These are phyloP conservation scores for Drosophila sordidula DNA, from an alignment of 2,888 invertebrate genomes.

Conservation along the genomic window DNA sequence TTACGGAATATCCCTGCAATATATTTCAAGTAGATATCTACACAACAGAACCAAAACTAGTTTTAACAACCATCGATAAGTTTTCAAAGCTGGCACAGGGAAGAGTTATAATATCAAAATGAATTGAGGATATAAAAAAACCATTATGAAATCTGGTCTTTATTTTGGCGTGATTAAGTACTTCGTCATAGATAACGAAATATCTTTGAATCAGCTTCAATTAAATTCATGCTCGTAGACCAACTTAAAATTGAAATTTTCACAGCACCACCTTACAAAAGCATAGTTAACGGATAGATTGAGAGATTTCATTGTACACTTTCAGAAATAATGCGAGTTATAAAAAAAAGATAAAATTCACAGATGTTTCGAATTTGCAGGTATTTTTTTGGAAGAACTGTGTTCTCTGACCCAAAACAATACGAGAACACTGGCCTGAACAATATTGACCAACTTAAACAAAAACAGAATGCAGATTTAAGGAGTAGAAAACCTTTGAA, in stretches of 20 bases:
- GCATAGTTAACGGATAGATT: conserved; percentile 1
- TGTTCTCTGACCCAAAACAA: conserved; percentile 1
- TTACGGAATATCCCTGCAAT: too few relatives aligned
- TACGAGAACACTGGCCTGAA: not conserved
- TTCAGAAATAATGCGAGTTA: not conserved
- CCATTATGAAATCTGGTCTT: not conserved
- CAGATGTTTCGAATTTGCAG: not conserved
- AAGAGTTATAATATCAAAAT: conserved; percentile 1
- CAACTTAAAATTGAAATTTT: conserved; percentile 1
- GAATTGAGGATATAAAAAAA: not conserved
- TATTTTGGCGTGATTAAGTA: not conserved
- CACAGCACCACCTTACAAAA: not conserved
- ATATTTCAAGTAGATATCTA: too few relatives aligned
- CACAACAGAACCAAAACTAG: too few relatives aligned
- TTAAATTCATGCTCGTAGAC: not conserved
- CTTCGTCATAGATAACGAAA: not conserved
- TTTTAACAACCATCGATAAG: not conserved
- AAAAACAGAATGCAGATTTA: not conserved
- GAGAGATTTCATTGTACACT: conserved; percentile 3
- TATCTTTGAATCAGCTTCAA: not conserved
- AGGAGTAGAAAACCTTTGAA: not conserved
- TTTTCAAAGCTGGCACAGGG: not conserved
- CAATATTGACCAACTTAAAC: not conserved
- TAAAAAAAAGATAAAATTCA: conserved; percentile 10
- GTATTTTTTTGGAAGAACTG: conserved; percentile 1